Conservation (phyloP, 2,888 invertebrate genomes). For the Standfussiana lucernea region DNA sequence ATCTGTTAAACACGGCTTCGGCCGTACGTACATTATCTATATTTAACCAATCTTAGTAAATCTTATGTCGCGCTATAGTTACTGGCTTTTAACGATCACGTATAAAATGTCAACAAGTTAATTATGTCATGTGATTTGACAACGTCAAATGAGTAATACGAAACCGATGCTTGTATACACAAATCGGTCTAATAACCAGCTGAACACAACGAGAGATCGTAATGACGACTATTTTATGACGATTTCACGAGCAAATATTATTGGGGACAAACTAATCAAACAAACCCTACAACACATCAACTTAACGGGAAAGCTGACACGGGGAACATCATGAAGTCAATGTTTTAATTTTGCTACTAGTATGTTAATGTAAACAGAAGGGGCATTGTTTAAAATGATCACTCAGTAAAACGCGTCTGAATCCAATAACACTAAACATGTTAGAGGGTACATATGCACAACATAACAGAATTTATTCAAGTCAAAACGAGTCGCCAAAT, state of each 20-base stretch:
- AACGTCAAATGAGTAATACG: slow-evolving; percentile 43
- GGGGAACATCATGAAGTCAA: slow-evolving; percentile 24
- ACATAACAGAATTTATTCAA: slow-evolving; percentile 84
- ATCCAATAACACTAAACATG: slow-evolving; percentile 72
- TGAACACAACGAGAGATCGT: slow-evolving; percentile 52
- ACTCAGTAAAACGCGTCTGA: slow-evolving; percentile 77
- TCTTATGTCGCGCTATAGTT: slow-evolving; percentile 32
- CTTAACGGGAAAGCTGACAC: slow-evolving; percentile 39
- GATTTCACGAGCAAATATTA: slow-evolving; percentile 52
- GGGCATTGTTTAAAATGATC: slow-evolving; percentile 66
- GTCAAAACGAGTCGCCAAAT: slow-evolving; percentile 85
- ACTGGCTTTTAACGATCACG: slow-evolving; percentile 46
- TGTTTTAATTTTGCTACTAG: slow-evolving; percentile 54
- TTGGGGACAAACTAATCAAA: slow-evolving; percentile 48
- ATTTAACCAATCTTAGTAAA: slow-evolving; percentile 42
- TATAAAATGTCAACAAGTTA: slow-evolving; percentile 57
- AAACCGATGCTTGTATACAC: slow-evolving; percentile 38
- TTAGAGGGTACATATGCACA: slow-evolving; percentile 81
- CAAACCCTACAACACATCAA: slow-evolving; percentile 53
- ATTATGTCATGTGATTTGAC: slow-evolving; percentile 55
- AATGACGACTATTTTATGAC: slow-evolving; percentile 57
- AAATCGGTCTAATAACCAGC: slow-evolving; percentile 53
- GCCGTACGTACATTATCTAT: slow-evolving; percentile 33
- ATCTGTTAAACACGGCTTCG: slow-evolving; percentile 29
- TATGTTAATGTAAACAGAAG: slow-evolving; percentile 60